phyloP scores from a whole-genome alignment of 2,113 vertebrate species.

The Macrotis lagotis region DNA sequence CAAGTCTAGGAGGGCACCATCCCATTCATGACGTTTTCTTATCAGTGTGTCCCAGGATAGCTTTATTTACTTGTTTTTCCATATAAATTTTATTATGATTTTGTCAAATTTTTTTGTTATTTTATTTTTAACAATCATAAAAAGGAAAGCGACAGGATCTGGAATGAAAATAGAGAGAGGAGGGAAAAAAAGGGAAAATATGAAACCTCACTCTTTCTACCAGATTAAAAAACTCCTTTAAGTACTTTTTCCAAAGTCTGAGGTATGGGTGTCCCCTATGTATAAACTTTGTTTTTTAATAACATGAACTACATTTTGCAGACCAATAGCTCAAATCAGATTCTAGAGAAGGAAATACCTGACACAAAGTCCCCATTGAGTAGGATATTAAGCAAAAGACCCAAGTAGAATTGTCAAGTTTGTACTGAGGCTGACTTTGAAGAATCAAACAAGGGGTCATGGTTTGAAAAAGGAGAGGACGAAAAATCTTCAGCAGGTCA shows the following conservation, averaged over 20 bases:
- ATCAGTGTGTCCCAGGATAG: slow-evolving; percentile 22
- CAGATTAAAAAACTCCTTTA: slow-evolving; percentile 46
- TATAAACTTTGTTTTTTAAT: slow-evolving; percentile 51
- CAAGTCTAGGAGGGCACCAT: slow-evolving; percentile 59
- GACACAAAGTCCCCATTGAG: slow-evolving; percentile 24
- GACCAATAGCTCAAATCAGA: slow-evolving; percentile 53
- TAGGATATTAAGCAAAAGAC: slow-evolving; percentile 22
- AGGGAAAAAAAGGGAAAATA: slow-evolving; percentile 8
- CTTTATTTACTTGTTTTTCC: not conserved
- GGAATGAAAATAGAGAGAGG: slow-evolving; percentile 5
- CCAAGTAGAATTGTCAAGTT: slow-evolving; percentile 62
- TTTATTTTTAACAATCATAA: slow-evolving; percentile 23
- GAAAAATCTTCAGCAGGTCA: slow-evolving; percentile 21
- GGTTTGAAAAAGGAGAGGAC: slow-evolving; percentile 36
- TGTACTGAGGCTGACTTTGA: slow-evolving; percentile 57
- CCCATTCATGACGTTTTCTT: slow-evolving; percentile 27
- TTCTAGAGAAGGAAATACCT: slow-evolving; percentile 50
- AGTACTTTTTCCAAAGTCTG: slow-evolving; percentile 58
- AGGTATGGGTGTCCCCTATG: slow-evolving; percentile 37
- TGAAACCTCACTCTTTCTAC: slow-evolving; percentile 11
- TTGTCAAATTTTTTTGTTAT: not conserved
- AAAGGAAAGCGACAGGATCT: slow-evolving; percentile 29
- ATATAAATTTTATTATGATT: slow-evolving; percentile 25
- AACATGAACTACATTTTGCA: slow-evolving; percentile 54
- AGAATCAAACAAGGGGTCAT: slow-evolving; percentile 55